Evolutionary conservation across 2,113 vertebrate genomes (phyloP).

Genomic region (Melanotaenia duboulayi): DNA sequence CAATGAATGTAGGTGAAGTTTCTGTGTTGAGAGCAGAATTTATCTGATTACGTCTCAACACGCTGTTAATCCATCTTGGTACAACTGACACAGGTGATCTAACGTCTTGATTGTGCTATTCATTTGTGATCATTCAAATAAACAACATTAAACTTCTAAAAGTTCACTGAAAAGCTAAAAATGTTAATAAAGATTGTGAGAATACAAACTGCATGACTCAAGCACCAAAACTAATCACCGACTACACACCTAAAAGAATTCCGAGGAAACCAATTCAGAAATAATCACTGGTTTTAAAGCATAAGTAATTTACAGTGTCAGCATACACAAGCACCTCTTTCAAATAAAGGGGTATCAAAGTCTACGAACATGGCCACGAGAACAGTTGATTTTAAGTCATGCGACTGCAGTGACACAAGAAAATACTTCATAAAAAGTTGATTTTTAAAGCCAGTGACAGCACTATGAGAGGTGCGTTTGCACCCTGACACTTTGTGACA

Average conservation of each 20-base stretch:
- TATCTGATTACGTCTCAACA: slow-evolving; percentile 46
- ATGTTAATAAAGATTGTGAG: slow-evolving; percentile 61
- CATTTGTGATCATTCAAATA: slow-evolving; percentile 67
- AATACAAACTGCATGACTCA: slow-evolving; percentile 75
- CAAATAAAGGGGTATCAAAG: slow-evolving; percentile 75
- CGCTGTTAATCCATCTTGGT: slow-evolving; percentile 40
- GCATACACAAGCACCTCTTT: slow-evolving; percentile 82
- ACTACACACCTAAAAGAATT: slow-evolving; percentile 80
- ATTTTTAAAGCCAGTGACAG: slow-evolving; percentile 81
- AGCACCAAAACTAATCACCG: slow-evolving; percentile 74
- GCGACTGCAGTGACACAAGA: slow-evolving; percentile 82
- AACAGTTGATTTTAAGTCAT: slow-evolving; percentile 84
- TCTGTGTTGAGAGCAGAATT: slow-evolving; percentile 19
- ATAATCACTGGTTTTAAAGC: slow-evolving; percentile 76
- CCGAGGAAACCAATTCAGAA: slow-evolving; percentile 76
- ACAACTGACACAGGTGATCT: slow-evolving; percentile 56
- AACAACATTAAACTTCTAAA: slow-evolving; percentile 45
- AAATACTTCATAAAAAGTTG: slow-evolving; percentile 78
- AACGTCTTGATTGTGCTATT: slow-evolving; percentile 81
- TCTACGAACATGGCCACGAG: slow-evolving; percentile 84
- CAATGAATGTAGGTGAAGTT: slow-evolving; percentile 39
- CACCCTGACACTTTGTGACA: slow-evolving; percentile 70
- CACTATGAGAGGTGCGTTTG: slow-evolving; percentile 66
- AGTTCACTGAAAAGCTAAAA: slow-evolving; percentile 51
- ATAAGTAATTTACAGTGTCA: slow-evolving; percentile 82